Conservation (phyloP, 2,888 invertebrate genomes). For the Polydrusus pterygomalis region DNA sequence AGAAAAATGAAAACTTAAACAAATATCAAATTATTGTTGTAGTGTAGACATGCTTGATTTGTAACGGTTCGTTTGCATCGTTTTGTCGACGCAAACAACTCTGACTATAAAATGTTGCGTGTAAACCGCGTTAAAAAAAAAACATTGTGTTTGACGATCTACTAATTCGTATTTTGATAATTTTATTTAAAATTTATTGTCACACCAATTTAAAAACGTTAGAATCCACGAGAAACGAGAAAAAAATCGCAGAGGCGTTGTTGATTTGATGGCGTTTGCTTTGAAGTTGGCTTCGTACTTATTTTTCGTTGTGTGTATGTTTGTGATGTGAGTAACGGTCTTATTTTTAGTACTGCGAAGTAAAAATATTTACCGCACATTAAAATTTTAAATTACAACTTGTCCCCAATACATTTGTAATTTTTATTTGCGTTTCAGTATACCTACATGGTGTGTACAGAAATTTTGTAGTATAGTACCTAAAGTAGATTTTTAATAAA, state of each 20-base stretch:
- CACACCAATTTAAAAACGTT: conserved; percentile 6
- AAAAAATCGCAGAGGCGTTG: conserved; percentile 33
- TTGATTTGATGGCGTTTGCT: conserved; percentile 13
- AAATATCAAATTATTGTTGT: no score
- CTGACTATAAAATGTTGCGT: no score
- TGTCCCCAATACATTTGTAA: conserved; percentile 40
- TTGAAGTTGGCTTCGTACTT: conserved; percentile 36
- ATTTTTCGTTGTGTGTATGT: conserved; percentile 22
- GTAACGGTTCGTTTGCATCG: no score
- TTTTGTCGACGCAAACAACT: no score
- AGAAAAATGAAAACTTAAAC: no score
- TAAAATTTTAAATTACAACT: conserved; percentile 42
- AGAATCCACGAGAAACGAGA: conserved; percentile 7
- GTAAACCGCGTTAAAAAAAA: no score
- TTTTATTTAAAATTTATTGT: not conserved
- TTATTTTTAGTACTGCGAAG: conserved; percentile 46
- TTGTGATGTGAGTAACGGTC: conserved; percentile 40
- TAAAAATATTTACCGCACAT: conserved; percentile 42
- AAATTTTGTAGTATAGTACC: no score
- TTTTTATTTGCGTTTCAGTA: conserved; percentile 16
- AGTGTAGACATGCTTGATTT: no score
- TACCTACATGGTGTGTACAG: not conserved
- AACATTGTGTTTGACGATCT: no score
- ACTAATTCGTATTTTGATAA: not conserved
- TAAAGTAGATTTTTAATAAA: not conserved